A percentile compares a stretch with the other conserved stretches of the same genome.
phyloP scores from a whole-genome alignment of 2,797 vertebrate species.

The Simalia tracyae region DNA sequence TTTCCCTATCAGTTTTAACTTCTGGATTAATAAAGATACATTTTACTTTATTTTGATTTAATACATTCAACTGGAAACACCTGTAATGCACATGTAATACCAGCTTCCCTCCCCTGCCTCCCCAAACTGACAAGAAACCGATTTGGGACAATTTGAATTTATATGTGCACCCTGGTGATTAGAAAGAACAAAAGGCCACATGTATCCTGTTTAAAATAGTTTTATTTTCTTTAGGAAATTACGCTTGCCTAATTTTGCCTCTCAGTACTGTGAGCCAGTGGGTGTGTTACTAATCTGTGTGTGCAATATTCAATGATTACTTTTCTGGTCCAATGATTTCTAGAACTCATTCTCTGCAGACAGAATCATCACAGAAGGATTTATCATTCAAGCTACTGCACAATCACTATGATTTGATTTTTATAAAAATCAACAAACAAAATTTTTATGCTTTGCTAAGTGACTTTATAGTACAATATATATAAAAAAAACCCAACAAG shows the following conservation, averaged over 20 bases:
- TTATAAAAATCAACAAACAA: conserved; percentile 1
- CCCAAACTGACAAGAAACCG: conserved; percentile 25
- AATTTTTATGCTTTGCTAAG: not conserved
- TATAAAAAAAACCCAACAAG: too few relatives aligned
- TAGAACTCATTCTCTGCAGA: conserved; percentile 4
- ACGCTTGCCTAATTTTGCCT: conserved; percentile 8
- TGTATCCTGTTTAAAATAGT: conserved; percentile 28
- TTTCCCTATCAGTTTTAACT: not conserved
- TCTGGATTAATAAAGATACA: conserved; percentile 17
- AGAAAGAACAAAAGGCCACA: conserved; percentile 4
- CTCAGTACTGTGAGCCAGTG: conserved; percentile 24
- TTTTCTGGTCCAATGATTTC: conserved; percentile 28
- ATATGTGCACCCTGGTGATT: not conserved
- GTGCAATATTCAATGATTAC: conserved; percentile 23
- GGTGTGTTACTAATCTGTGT: conserved; percentile 5
- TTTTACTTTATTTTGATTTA: not conserved
- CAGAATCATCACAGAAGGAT: conserved; percentile 16
- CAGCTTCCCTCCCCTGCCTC: not conserved
- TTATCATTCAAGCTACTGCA: conserved; percentile 26
- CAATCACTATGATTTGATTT: not conserved
- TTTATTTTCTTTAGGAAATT: conserved; percentile 28
- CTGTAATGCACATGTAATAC: not conserved
- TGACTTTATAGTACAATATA: not conserved
- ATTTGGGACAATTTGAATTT: conserved; percentile 3
- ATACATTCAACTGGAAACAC: not conserved